Base-by-base conservation (phyloP, 2,113 vertebrate species). In the Plectropomus leopardus region DNA sequence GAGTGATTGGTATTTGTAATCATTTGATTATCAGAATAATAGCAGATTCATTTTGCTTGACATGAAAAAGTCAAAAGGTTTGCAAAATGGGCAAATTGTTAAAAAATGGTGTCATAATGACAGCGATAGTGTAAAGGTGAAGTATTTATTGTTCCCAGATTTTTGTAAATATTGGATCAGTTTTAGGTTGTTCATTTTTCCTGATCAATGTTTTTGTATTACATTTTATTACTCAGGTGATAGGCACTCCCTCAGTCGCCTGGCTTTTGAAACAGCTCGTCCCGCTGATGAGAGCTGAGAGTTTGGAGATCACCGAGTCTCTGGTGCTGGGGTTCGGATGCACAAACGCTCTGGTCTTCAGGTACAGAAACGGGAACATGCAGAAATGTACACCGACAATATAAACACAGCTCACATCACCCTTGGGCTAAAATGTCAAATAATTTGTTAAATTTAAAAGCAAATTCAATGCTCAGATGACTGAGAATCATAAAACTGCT, bases 311-410 rank as follows among this genome's bases (percentile, higher is more conserved):
- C 93, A 99, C 98, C 28, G 98, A 99, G 89, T 98, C 97, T 72
- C 95, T 99, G 83, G 98, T 99, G 65, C 92, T 99, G 57, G 98
- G 98, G 75, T 98, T 99, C 68, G 98, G 98, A 92, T 97, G 98
- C 92, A 99, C 98, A 84, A 99, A 99, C 84, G 97, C 97, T 44
- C 95, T 99, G 73, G 97, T 99, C 82, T 99, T 99, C 96, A 99
- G 98, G 98, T 99, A 97, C 70, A 30, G 8, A 19, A 74, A 72
- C 66, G 70, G 16, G 24, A 60, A 58, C 17, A 45, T 53, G 21
- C 44, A 69, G 11, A 51, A n/a, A 83, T 36, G 4, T 9, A 59
- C 44, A 68, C 4, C 5, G 15, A 51, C 26, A 53, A 34, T 40
- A 42, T 65, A 72, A 44, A 63, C 40, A 54, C 19, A 72, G 26